phyloP scores from a whole-genome alignment of 2,888 invertebrate species.

The Drosophila rubida region DNA sequence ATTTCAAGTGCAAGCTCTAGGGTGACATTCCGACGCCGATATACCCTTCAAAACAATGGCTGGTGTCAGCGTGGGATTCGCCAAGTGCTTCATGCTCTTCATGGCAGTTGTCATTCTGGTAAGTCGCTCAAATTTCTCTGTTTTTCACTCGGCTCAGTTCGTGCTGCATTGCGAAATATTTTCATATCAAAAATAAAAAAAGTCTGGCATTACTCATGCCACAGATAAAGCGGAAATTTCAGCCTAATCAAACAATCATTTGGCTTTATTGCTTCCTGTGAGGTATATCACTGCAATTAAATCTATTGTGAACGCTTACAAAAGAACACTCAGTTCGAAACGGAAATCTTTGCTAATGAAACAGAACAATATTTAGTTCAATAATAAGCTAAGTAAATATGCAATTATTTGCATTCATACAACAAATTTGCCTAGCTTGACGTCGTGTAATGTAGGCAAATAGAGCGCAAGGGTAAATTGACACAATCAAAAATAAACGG shows the following conservation, averaged over 20 bases:
- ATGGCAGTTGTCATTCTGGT: slow-evolving; percentile 83
- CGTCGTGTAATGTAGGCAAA: background rate
- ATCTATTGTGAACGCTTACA: background rate
- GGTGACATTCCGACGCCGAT: background rate
- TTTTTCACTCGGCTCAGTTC: background rate
- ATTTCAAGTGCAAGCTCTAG: background rate
- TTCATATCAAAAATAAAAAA: background rate
- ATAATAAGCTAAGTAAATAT: background rate
- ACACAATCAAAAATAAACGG: background rate
- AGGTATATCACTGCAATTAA: background rate
- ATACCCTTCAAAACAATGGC: slow-evolving; percentile 65
- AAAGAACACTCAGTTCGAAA: background rate
- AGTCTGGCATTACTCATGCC: slow-evolving; percentile 1
- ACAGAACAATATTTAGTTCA: background rate
- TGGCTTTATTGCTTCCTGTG: slow-evolving; percentile 4
- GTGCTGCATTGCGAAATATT: background rate
- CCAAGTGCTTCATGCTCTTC: slow-evolving; percentile 83
- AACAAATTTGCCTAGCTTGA: background rate
- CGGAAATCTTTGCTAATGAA: background rate
- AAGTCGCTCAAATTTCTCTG: slow-evolving; percentile 42
- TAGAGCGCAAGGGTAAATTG: background rate
- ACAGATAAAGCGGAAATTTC: slow-evolving; percentile 9
- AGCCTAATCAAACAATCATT: slow-evolving; percentile 10
- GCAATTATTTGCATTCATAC: background rate
- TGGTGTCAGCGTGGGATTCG: slow-evolving; percentile 78